Percentiles rank a stretch among this genome's conserved stretches.
Evolutionary conservation across 2,888 invertebrate genomes (phyloP).

Genomic region (Chrysolina haemoptera): DNA sequence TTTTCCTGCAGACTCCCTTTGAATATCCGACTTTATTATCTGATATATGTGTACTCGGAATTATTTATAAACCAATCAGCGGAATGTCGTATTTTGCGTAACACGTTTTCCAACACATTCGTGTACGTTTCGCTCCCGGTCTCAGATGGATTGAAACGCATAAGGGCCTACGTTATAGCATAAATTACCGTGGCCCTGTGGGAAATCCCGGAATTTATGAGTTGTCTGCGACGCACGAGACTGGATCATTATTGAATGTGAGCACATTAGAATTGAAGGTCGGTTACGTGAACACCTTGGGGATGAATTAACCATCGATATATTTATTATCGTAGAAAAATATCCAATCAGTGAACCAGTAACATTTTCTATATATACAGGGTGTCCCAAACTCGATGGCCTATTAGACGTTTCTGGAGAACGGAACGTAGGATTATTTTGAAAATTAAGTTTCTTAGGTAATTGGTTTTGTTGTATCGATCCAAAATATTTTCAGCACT

Average conservation of each 20-base stretch:
- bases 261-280: background rate
- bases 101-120: slow-evolving; percentile 21
- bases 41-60: background rate
- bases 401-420: no score
- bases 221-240: background rate
- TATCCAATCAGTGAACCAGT: no score
- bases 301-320: no score
- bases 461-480: no score
- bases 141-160: background rate
- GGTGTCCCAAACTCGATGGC: no score
- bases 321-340: no score
- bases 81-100: background rate
- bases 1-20: background rate
- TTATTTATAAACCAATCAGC: slow-evolving; percentile 15
- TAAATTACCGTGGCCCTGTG: background rate
- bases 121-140: background rate
- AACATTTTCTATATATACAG: no score
- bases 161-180: slow-evolving; percentile 6
- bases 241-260: background rate
- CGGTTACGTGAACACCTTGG: no score
- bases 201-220: slow-evolving; percentile 16
- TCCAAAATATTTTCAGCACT: no score
- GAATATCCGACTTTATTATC: background rate
- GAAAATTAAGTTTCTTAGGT: no score
- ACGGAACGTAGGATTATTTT: no score